These are phyloP conservation scores for Pilophorus perplexus DNA, from an alignment of 2,888 invertebrate genomes.

Conservation along the genomic window DNA sequence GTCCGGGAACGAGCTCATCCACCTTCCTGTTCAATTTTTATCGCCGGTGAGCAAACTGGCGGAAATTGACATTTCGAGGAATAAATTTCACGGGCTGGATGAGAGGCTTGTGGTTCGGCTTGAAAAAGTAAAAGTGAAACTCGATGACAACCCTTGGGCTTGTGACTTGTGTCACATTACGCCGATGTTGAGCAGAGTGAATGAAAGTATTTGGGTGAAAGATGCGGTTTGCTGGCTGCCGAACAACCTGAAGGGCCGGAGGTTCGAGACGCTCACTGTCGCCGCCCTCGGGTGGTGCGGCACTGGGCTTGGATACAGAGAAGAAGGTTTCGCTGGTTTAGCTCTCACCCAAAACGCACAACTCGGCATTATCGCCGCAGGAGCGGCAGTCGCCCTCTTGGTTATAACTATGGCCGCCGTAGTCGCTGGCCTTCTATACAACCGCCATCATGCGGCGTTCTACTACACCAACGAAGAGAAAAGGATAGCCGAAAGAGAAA, in stretches of 20 bases:
- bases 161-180: slow-evolving; percentile 66
- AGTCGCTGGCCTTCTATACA: slow-evolving; percentile 62
- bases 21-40: slow-evolving; percentile 60
- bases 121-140: slow-evolving; percentile 58
- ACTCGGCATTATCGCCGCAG: slow-evolving; percentile 51
- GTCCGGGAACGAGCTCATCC: slow-evolving; percentile 69
- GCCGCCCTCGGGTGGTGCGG: slow-evolving; percentile 54
- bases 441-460: slow-evolving; percentile 66
- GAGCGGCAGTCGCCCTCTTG: slow-evolving; percentile 59
- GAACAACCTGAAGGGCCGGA: slow-evolving; percentile 56
- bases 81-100: slow-evolving; percentile 64
- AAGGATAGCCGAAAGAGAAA: slow-evolving; percentile 51
- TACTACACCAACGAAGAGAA: slow-evolving; percentile 81
- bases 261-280: slow-evolving; percentile 51
- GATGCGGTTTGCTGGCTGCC: slow-evolving; percentile 59
- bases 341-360: slow-evolving; percentile 49
- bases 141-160: slow-evolving; percentile 66
- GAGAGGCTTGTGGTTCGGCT: slow-evolving; percentile 60
- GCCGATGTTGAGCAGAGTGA: slow-evolving; percentile 59
- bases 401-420: slow-evolving; percentile 55
- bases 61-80: slow-evolving; percentile 70
- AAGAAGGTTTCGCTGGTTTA: slow-evolving; percentile 53
- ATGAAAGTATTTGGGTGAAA: slow-evolving; percentile 58
- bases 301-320: slow-evolving; percentile 57
- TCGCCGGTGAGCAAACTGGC: slow-evolving; percentile 60